Base-by-base conservation (phyloP, 2,797 vertebrate species). In the Diplodus sargus region DNA sequence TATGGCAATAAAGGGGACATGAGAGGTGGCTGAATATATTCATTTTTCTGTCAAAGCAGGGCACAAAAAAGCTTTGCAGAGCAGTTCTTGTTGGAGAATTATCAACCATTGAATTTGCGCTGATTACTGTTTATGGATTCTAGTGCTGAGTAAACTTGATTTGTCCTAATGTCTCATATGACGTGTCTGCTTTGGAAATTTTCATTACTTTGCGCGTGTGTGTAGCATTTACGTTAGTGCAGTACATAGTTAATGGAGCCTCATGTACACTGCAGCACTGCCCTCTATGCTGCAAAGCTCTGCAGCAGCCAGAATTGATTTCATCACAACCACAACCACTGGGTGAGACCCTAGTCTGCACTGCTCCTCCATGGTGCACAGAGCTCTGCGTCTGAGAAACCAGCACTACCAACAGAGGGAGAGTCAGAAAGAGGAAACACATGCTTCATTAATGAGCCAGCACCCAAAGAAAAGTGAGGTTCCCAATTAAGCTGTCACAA, bases 241-340 rank as follows among this genome's bases (percentile, higher is more conserved):
- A 62, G 70, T 52, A 57, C 28, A 64, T 45, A 60, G 71, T 59
- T 81, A 64, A 81, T 63, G 60, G 61, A 81, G 69, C 60, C 60
- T 82, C 77, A 75, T 22, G 11, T 56, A 83, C 82, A 86, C 85
- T 88, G 87, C 85, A 85, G 71, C 72, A 79, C 69, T 85, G 81
- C 80, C 76, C 70, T 88, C 81, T 78, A 81, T 87, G 76, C 88
- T 82, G 83, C 83, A 89, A 84, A 87, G 70, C 86, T 82, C 87
- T 85, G 91, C 89, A 85, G 86, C 81, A 90, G 83, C 80, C 85
- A 76, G 57, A 84, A 89, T 82, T 85, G 71, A 92, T 92, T 91
- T 86, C 69, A 92, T 87, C 85, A 77, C 63, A 79, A 78, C 62
- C 76, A 75, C 53, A 86, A 82, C 76, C 30, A 71, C 30, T 64